These are phyloP conservation scores for Vanessa tameamea DNA, from an alignment of 1,140 invertebrate genomes.

Conservation along the genomic window DNA sequence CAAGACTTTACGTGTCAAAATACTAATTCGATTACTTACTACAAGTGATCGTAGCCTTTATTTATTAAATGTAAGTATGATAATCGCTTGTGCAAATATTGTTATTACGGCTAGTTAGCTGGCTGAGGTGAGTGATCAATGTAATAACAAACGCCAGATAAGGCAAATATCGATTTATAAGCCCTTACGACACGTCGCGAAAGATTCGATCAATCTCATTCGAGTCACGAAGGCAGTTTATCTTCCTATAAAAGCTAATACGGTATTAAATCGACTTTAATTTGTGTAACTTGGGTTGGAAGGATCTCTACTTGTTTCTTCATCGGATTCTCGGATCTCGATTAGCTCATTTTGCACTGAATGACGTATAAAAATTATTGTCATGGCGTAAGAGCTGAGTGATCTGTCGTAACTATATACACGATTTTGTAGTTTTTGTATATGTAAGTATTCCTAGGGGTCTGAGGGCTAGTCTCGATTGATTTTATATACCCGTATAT, in stretches of 20 bases:
- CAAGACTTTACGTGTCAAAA: constrained; percentile 19
- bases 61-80: background rate
- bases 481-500: too few species aligned
- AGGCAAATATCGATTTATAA: constrained; percentile 54
- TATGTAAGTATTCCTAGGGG: too few species aligned
- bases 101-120: constrained; percentile 18
- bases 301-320: constrained; percentile 18
- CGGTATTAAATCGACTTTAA: constrained; percentile 46
- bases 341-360: background rate
- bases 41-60: constrained; percentile 10
- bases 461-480: too few species aligned
- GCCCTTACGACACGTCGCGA: constrained; percentile 39
- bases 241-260: constrained; percentile 50
- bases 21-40: background rate
- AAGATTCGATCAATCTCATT: constrained; percentile 54
- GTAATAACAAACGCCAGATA: constrained; percentile 42
- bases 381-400: too few species aligned
- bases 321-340: background rate
- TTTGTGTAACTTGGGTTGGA: constrained; percentile 39
- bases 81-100: constrained; percentile 19
- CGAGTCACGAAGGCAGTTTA: constrained; percentile 47
- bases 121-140: constrained; percentile 30
- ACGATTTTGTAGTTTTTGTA: too few species aligned
- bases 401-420: too few species aligned
- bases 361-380: background rate